A percentile compares a stretch with the other conserved stretches of the same genome.
phyloP scores from a whole-genome alignment of 1,140 invertebrate genomes.

The Papilio glaucus region DNA sequence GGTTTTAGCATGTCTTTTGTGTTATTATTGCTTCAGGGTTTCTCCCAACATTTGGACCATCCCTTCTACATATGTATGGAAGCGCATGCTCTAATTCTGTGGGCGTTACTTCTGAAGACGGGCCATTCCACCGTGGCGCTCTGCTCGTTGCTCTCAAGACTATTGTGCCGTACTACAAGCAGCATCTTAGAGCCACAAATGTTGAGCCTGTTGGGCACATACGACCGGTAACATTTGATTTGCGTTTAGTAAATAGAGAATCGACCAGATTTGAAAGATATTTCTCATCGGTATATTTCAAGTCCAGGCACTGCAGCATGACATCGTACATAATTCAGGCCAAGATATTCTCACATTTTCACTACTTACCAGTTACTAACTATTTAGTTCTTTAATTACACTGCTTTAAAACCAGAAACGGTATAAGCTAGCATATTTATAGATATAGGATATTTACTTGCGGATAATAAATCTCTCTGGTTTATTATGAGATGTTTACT shows the following conservation, averaged over 20 bases:
- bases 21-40: too few relatives aligned
- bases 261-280: not conserved
- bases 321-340: too few relatives aligned
- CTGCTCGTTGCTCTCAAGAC: slow-evolving; percentile 53
- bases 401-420: too few relatives aligned
- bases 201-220: slow-evolving; percentile 57
- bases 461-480: not conserved
- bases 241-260: not conserved
- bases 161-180: slow-evolving; percentile 59
- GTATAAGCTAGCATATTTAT: too few relatives aligned
- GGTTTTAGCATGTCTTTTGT: too few relatives aligned
- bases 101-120: slow-evolving; percentile 40
- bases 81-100: slow-evolving; percentile 34
- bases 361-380: too few relatives aligned
- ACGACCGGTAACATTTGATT: slow-evolving; percentile 44
- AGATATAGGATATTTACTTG: too few relatives aligned
- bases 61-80: slow-evolving; percentile 56
- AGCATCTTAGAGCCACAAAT: slow-evolving; percentile 47
- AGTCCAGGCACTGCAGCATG: not conserved
- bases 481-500: too few relatives aligned
- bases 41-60: slow-evolving; percentile 55
- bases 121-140: slow-evolving; percentile 56
- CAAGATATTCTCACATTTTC: too few relatives aligned
- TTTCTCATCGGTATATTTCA: not conserved
- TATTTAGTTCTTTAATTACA: too few relatives aligned